phyloP scores from a whole-genome alignment of 1,140 invertebrate species.

The Brachystomella parvula region DNA sequence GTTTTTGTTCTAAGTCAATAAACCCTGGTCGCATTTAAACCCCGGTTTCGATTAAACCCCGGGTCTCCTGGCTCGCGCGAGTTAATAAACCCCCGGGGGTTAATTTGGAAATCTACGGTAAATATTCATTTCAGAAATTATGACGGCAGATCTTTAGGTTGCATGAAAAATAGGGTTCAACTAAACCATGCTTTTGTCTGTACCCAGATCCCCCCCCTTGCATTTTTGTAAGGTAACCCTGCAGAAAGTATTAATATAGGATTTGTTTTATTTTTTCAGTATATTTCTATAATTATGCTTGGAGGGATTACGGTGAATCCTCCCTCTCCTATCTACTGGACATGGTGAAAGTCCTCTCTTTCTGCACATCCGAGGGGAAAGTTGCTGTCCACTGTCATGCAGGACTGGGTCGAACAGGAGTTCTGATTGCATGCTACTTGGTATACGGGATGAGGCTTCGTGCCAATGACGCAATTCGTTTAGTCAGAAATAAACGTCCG shows the following conservation, averaged over 20 bases:
- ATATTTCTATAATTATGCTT: constrained; percentile 78
- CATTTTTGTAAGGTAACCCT: constrained; percentile 18
- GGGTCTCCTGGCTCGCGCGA: too few relatives aligned
- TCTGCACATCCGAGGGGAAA: constrained; percentile 70
- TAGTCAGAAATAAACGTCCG: constrained; percentile 68
- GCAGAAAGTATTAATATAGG: neutral
- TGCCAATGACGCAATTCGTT: constrained; percentile 70
- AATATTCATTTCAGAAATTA: too few relatives aligned
- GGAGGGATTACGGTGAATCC: constrained; percentile 75
- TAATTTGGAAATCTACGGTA: constrained; percentile 13
- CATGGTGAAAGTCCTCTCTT: constrained; percentile 81
- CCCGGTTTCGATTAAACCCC: too few relatives aligned
- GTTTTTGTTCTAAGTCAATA: too few relatives aligned
- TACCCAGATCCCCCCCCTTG: too few relatives aligned
- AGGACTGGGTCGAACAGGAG: constrained; percentile 72
- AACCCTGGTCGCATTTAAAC: too few relatives aligned
- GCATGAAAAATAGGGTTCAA: too few relatives aligned
- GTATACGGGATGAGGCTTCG: constrained; percentile 66
- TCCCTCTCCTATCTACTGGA: constrained; percentile 64
- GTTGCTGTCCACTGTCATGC: constrained; percentile 86
- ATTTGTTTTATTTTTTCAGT: constrained; percentile 48
- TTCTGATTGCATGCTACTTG: constrained; percentile 76
- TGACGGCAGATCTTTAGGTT: too few relatives aligned
- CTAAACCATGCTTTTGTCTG: too few relatives aligned
- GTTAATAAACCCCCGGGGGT: too few relatives aligned